Evolutionary conservation across 1,140 invertebrate genomes (phyloP).

Genomic region (Pollicipes pollicipes): DNA sequence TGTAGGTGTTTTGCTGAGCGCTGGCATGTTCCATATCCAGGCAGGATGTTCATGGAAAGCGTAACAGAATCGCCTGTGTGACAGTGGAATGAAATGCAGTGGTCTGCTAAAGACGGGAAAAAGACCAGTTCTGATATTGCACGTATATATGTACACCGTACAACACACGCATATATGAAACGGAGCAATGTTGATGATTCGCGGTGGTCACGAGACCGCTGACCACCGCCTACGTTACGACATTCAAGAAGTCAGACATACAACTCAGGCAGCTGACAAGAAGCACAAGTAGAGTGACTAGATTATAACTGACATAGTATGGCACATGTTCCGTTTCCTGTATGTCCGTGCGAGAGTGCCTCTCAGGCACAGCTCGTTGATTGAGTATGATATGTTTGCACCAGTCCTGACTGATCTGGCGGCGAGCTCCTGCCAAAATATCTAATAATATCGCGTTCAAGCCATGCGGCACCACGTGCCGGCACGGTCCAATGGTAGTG

Average conservation of each 20-base stretch:
- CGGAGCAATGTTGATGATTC: not conserved
- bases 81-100: not conserved
- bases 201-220: no score
- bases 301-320: conserved; percentile 1
- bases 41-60: no score
- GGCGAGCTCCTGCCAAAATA: not conserved
- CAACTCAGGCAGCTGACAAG: not conserved
- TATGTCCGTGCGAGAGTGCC: no score
- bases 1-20: no score
- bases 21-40: no score
- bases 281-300: not conserved
- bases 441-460: not conserved
- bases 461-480: not conserved
- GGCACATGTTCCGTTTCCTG: not conserved
- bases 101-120: not conserved
- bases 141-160: not conserved
- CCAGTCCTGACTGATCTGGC: not conserved
- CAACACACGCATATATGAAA: not conserved
- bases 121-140: not conserved
- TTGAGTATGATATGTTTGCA: not conserved
- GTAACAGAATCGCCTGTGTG: no score
- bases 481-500: no score
- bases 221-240: not conserved
- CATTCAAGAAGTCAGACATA: not conserved
- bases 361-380: no score